phyloP scores from a whole-genome alignment of 2,113 vertebrate genomes.

The Oncorhynchus masou region DNA sequence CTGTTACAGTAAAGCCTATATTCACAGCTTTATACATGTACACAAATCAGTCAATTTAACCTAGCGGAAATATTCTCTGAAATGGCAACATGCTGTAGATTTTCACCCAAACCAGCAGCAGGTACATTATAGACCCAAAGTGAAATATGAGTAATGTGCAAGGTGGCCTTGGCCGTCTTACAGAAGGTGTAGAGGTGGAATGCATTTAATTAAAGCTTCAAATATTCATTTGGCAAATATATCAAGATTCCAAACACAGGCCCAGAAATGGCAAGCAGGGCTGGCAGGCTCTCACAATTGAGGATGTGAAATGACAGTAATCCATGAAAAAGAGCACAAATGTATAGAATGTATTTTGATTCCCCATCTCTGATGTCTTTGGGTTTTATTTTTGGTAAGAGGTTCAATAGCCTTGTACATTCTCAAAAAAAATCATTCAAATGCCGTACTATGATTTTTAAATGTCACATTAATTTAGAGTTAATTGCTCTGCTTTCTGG shows the following conservation, averaged over 20 bases:
- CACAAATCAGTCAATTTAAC: conserved; percentile 59
- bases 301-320: conserved; percentile 73
- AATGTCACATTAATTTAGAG: conserved; percentile 31
- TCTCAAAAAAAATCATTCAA: no score
- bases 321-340: conserved; percentile 72
- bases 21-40: conserved; percentile 61
- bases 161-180: conserved; percentile 72
- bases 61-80: conserved; percentile 57
- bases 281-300: conserved; percentile 71
- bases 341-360: conserved; percentile 68
- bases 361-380: conserved; percentile 61
- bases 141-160: conserved; percentile 62
- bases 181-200: conserved; percentile 78
- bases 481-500: conserved; percentile 16
- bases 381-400: conserved; percentile 54
- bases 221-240: conserved; percentile 83
- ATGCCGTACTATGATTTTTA: background rate
- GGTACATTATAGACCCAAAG: conserved; percentile 59
- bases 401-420: conserved; percentile 9
- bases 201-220: conserved; percentile 82
- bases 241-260: conserved; percentile 77
- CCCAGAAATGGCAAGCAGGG: conserved; percentile 76
- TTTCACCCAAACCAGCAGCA: conserved; percentile 48
- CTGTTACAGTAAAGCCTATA: conserved; percentile 26
- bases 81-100: conserved; percentile 61